Evolutionary conservation across 1,140 invertebrate species (phyloP), one percentile per base, ranked within the genome.

Genomic region (Macrotrachela quadricornifera): DNA sequence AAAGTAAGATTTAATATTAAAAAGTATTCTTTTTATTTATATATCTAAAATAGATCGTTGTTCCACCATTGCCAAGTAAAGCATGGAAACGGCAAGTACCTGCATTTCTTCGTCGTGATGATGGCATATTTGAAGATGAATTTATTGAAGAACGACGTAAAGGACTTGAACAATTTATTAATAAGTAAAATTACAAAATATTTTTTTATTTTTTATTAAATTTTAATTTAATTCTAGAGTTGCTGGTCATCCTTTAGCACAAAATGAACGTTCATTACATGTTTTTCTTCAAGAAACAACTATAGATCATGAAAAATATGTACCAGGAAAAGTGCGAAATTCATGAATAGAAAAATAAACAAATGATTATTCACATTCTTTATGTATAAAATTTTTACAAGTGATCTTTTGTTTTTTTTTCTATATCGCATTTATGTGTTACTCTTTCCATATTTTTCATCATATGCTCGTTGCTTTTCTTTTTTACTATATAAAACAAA

Each of bases 81-180:
- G 90, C 91, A 16, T 82, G 91, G 78, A 96, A 96, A 73, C 75
- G 88, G 67, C 91, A 96, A 69, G 77, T 99, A 69, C 92, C 94
- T 44, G 21, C 3, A 30, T 97, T 99, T 71, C 97, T 99, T 71
- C 75, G 92, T 63, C 80, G 81, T 11, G 92, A 99, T 69, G 92
- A 99, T 77, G 92, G 94, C 48, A 92, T 99, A 62, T 99, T 91
- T 73, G 94, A 99, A 71, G 91, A 96, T 69, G 88, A 91, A 63
- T 99, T 99, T 72, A 97, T 99, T 64, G 94, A 99, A 73, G 88
- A 96, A 60, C 78, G 94, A 62, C 79, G 90, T 67, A 95, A 94
- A 79, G 88, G 87, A 56, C 73, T 99, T 57, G 94, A 99, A 78
- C 76, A 82, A 61, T 99, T 99, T 73, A 82, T 99, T 59, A 99